Conservation (phyloP, 2,797 vertebrate species). For the Hemitrygon akajei region DNA sequence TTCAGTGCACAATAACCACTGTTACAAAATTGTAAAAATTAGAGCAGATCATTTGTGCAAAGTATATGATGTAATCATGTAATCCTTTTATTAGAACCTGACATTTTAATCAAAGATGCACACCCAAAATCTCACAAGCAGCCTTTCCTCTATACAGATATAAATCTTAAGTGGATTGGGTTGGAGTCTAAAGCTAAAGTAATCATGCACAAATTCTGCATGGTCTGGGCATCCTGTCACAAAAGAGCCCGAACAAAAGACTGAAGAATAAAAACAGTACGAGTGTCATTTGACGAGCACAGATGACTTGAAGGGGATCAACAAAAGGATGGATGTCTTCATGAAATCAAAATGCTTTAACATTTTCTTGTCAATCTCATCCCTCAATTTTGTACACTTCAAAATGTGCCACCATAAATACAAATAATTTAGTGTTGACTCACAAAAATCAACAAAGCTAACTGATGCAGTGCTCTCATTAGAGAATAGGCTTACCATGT, state of each 20-base stretch:
- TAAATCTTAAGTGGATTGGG: neutral
- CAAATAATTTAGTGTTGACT: neutral
- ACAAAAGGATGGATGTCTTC: neutral
- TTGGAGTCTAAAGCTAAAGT: neutral
- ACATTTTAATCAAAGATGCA: neutral
- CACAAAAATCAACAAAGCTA: neutral
- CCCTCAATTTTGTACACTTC: neutral
- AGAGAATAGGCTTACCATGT: neutral
- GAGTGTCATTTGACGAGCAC: neutral
- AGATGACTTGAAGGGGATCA: neutral
- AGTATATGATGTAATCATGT: neutral
- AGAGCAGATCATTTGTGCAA: neutral
- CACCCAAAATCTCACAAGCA: neutral
- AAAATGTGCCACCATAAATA: neutral
- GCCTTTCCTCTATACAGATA: neutral
- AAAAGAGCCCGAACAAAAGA: neutral
- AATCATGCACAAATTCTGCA: neutral
- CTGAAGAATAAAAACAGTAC: neutral
- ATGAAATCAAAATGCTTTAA: neutral
- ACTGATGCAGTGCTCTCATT: neutral
- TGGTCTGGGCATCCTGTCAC: neutral
- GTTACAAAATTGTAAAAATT: neutral
- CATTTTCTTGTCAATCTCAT: neutral
- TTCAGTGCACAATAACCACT: neutral
- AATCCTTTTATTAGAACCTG: neutral